These are phyloP conservation scores for Elmis aenea DNA, from an alignment of 2,888 invertebrate species.

Conservation along the genomic window DNA sequence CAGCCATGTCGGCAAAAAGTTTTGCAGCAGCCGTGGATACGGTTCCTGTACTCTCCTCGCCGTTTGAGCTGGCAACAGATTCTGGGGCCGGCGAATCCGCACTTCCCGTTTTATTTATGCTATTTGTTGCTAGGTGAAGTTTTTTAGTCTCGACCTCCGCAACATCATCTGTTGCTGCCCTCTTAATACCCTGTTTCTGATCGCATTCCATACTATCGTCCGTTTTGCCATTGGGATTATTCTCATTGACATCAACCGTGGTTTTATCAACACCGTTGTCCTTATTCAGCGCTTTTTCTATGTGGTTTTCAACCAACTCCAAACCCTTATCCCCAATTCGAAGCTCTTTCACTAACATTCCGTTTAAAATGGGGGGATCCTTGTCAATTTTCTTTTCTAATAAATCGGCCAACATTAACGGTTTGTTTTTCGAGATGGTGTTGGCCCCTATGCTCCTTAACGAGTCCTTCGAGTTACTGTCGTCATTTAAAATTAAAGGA, in stretches of 20 bases:
- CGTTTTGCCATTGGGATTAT: constrained; percentile 14
- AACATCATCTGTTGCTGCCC: constrained; percentile 42
- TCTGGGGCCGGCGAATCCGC: constrained; percentile 49
- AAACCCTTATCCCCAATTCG: constrained; percentile 56
- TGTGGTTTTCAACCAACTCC: constrained; percentile 58
- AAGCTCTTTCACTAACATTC: constrained; percentile 53
- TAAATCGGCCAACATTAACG: constrained; percentile 72
- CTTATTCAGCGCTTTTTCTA: constrained; percentile 49
- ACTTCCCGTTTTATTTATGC: constrained; percentile 31
- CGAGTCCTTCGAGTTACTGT: constrained; percentile 51
- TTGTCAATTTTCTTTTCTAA: constrained; percentile 71
- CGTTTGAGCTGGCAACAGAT: constrained; percentile 47
- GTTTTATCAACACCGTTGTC: constrained; percentile 26
- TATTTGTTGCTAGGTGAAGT: constrained; percentile 29
- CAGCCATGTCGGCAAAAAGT: constrained; percentile 78
- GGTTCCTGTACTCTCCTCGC: constrained; percentile 51
- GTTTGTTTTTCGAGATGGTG: constrained; percentile 53
- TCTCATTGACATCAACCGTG: constrained; percentile 17
- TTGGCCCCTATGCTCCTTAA: constrained; percentile 29
- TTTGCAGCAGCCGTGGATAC: constrained; percentile 82
- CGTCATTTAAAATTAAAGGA: constrained; percentile 48
- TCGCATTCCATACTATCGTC: constrained; percentile 29
- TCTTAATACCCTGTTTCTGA: constrained; percentile 43
- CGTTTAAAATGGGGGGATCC: constrained; percentile 55
- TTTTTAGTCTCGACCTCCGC: constrained; percentile 48